Conservation (phyloP, 1,140 invertebrate genomes). For the Drosophila kikkawai region DNA sequence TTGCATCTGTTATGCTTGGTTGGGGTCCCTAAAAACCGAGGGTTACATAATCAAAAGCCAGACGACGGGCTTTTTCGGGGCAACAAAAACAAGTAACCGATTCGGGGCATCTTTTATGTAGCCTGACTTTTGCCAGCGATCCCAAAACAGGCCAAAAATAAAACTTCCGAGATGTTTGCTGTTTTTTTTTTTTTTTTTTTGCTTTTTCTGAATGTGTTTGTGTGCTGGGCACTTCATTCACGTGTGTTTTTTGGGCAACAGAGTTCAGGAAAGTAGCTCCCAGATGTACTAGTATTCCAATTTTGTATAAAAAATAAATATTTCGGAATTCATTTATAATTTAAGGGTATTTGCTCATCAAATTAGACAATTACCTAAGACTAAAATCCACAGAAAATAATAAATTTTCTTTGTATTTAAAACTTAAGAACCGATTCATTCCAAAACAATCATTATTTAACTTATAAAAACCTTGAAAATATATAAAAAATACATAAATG, state of each 20-base stretch:
- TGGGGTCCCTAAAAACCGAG: slow-evolving; percentile 35
- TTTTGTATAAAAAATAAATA: not conserved
- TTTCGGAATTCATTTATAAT: too few relatives aligned
- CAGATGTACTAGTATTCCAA: not conserved
- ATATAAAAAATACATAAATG: not conserved
- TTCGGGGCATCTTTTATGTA: slow-evolving; percentile 54
- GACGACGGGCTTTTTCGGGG: slow-evolving; percentile 19
- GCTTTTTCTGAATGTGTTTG: slow-evolving; percentile 14
- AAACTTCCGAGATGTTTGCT: slow-evolving; percentile 44
- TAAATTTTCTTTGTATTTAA: not conserved
- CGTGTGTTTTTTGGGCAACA: slow-evolving; percentile 14
- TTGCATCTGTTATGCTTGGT: slow-evolving; percentile 47
- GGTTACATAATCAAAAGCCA: slow-evolving; percentile 68
- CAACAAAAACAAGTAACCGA: slow-evolving; percentile 52
- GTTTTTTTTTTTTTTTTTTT: not conserved
- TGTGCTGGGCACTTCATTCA: slow-evolving; percentile 18
- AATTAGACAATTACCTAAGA: not conserved
- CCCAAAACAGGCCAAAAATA: slow-evolving; percentile 54
- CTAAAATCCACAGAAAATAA: not conserved
- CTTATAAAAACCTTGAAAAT: not conserved
- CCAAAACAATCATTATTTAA: not conserved
- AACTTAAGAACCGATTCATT: not conserved
- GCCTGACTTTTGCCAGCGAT: slow-evolving; percentile 45
- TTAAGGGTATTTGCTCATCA: not conserved
- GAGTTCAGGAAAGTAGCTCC: not conserved